These are phyloP conservation scores for Mola mola DNA, from an alignment of 2,113 vertebrate genomes.

Conservation along the genomic window DNA sequence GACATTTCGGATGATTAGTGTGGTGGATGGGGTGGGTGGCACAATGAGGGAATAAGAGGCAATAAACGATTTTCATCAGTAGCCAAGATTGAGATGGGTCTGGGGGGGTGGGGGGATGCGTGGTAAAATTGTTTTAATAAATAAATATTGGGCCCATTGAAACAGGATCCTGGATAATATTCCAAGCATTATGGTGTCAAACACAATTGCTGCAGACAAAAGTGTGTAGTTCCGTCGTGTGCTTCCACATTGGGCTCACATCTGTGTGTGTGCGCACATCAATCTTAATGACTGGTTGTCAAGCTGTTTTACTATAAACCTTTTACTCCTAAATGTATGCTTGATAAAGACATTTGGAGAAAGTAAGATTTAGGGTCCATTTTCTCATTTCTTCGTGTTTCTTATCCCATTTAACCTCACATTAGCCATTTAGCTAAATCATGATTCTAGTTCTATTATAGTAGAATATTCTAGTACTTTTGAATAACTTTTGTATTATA, in stretches of 20 bases:
- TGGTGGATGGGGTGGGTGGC: conserved; percentile 5
- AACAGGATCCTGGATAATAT: conserved; percentile 64
- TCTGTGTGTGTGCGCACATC: background rate
- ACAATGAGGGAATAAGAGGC: conserved; percentile 47
- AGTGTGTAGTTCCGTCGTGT: conserved; percentile 3
- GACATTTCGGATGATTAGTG: conserved; percentile 54
- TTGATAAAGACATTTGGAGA: background rate
- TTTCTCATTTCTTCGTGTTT: too few species aligned
- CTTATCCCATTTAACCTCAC: too few species aligned
- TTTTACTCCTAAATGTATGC: background rate
- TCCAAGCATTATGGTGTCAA: conserved; percentile 53
- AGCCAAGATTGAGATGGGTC: conserved; percentile 41
- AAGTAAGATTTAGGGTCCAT: too few species aligned
- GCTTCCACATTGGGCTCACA: background rate
- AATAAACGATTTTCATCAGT: conserved; percentile 76
- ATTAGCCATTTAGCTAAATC: too few species aligned
- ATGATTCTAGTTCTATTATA: too few species aligned
- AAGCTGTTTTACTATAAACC: conserved; percentile 10
- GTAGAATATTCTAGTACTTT: too few species aligned
- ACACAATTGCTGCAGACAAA: conserved; percentile 27
- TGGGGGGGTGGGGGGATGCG: background rate
- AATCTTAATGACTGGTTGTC: background rate
- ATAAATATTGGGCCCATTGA: conserved; percentile 68
- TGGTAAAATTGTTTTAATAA: conserved; percentile 68
- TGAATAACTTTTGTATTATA: too few species aligned